A percentile compares a stretch with the other conserved stretches of the same genome.
Conservation (phyloP, 2,113 vertebrate genomes). For the Psilopogon haemacephalus region DNA sequence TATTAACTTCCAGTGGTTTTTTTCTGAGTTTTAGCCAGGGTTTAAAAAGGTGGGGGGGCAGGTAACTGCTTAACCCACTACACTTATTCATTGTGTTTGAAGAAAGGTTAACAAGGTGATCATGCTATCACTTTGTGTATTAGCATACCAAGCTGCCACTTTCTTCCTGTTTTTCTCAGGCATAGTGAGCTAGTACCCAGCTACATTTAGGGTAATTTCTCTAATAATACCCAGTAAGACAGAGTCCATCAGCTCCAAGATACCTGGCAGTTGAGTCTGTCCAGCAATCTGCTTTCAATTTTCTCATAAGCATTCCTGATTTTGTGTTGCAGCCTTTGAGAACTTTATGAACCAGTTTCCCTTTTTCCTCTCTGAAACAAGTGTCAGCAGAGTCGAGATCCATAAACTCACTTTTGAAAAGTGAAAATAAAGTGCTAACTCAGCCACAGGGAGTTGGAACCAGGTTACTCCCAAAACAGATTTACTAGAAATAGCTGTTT, state of each 20-base stretch:
- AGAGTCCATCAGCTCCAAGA: background rate
- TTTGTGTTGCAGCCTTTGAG: slow-evolving; percentile 30
- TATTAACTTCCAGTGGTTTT: no score
- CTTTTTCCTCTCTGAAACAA: slow-evolving; percentile 34
- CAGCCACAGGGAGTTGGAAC: background rate
- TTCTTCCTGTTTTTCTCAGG: background rate
- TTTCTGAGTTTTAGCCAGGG: no score
- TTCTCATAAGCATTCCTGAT: slow-evolving; percentile 23
- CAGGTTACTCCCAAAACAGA: slow-evolving; percentile 3
- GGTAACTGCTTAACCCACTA: no score
- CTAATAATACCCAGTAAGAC: background rate
- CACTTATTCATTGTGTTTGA: background rate
- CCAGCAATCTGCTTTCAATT: slow-evolving; percentile 1
- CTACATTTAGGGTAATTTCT: background rate
- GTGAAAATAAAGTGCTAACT: slow-evolving; percentile 45
- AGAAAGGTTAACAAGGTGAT: background rate
- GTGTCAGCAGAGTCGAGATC: slow-evolving; percentile 38
- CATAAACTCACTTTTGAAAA: slow-evolving; percentile 45
- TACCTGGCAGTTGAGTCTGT: background rate
- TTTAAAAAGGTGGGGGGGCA: no score
- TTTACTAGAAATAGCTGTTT: background rate
- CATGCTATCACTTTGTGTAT: background rate
- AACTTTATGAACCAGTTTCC: slow-evolving; percentile 41
- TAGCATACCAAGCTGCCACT: background rate
- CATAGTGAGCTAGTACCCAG: background rate